phyloP scores from a whole-genome alignment of 2,888 invertebrate species.

The Caenorhabditis macrosperma region DNA sequence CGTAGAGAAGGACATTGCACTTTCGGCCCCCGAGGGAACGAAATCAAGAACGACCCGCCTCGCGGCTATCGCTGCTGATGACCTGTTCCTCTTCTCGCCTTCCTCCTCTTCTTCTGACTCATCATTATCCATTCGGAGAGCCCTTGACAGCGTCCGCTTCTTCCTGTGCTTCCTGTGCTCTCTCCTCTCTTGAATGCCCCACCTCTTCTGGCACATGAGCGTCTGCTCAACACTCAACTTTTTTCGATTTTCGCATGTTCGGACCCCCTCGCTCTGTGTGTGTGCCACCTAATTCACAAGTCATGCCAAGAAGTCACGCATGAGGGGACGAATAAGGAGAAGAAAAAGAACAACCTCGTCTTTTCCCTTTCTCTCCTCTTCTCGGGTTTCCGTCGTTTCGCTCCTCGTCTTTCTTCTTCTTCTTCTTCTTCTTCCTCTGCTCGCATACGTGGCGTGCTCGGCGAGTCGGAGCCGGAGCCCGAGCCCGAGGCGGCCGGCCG shows the following conservation, averaged over 20 bases:
- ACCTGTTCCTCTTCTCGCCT: neutral
- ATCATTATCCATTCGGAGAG: conserved; percentile 1
- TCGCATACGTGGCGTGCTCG: neutral
- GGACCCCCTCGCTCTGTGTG: neutral
- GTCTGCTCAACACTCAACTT: conserved; percentile 21
- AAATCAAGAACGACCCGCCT: neutral
- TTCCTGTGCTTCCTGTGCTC: conserved; percentile 1
- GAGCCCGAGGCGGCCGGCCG: no score
- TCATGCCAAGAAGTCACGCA: conserved; percentile 45
- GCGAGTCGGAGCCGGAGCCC: no score
- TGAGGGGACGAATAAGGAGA: conserved; percentile 30
- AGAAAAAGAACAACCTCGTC: conserved; percentile 31
- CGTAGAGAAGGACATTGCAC: no score
- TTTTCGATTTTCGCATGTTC: conserved; percentile 36
- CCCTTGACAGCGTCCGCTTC: conserved; percentile 9
- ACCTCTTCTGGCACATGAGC: conserved; percentile 40
- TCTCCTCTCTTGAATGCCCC: conserved; percentile 26
- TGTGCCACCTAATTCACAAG: conserved; percentile 38
- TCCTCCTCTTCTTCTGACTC: conserved; percentile 3
- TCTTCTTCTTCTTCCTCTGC: neutral
- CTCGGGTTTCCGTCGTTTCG: conserved; percentile 17
- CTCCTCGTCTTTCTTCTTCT: conserved; percentile 4
- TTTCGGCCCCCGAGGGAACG: neutral
- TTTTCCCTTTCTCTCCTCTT: conserved; percentile 8
- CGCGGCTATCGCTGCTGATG: neutral